phyloP scores from a whole-genome alignment of 2,797 vertebrate genomes.

The Eleutherodactylus coqui region DNA sequence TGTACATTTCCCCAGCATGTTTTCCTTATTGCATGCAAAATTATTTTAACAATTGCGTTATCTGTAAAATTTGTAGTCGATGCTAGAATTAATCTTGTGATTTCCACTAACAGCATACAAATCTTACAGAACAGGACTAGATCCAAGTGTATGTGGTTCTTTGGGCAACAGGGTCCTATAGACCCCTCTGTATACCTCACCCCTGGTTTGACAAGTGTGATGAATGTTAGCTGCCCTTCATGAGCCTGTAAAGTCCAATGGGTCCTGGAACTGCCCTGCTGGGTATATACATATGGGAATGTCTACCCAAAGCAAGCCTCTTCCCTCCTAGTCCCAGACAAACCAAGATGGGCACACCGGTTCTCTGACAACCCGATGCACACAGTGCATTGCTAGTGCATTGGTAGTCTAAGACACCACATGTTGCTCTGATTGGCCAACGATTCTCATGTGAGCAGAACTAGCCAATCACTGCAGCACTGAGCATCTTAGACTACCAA shows the following conservation, averaged over 20 bases:
- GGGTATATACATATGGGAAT: too few species aligned
- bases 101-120: background rate
- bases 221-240: background rate
- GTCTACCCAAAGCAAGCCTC: too few species aligned
- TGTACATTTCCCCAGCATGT: background rate
- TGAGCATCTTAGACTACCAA: too few species aligned
- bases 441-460: too few species aligned
- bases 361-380: too few species aligned
- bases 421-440: too few species aligned
- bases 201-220: background rate
- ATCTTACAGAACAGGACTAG: background rate
- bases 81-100: background rate
- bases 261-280: background rate
- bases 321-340: too few species aligned
- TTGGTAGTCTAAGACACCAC: too few species aligned
- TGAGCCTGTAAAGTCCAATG: background rate
- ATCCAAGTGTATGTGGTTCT: background rate
- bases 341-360: too few species aligned
- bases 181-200: background rate
- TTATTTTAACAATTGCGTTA: background rate
- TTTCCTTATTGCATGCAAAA: background rate
- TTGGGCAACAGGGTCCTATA: background rate
- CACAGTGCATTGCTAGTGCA: too few species aligned
- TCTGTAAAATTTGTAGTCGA: background rate
- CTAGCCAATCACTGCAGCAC: too few species aligned